Evolutionary conservation across 1,140 invertebrate species (phyloP), one percentile per base, ranked within the genome.

Genomic region (Psilanteris sp.): DNA sequence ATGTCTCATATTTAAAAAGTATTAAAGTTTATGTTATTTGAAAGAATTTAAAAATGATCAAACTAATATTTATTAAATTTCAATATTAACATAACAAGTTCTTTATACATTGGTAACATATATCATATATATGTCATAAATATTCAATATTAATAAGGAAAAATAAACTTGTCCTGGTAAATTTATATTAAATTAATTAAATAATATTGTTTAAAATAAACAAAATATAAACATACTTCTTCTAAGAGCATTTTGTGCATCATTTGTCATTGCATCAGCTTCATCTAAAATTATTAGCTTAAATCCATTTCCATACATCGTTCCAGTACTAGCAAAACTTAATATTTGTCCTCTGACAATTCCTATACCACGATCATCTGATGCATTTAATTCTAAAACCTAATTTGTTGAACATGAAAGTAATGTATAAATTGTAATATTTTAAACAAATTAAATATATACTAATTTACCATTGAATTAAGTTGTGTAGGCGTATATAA

Each of bases 261-360:
- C 98, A 85, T 97, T 96, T 1, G 98, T 99, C 98, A 99, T 99
- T 1, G 98, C 97, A 92, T 99, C 98, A 5, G 98, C 98, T 91
- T 99, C 98, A 92, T 99, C 98, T 6, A 99, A 88, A 77, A 99
- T 99, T 31, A 99, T 96, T 7, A 99, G 89, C 87, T 99, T 99
- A 73, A 96, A 97, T 2, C 96, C 95, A 46, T 93, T 93, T 88
- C 94, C 97, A 83, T 98, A 98, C 79, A 99, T 96, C 4, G 96
- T 97, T 82, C 95, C 92, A n/a, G 97, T 99, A 66, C 96, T 97
- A 0, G 98, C 98, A 92, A 99, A 99, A 86, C 93, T 98, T n/a
- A 99, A 89, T 75, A 99, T 97, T 86, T 97, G 94, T 2, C 96
- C 95, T 80, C 98, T 90, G 0, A 99, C 97, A 74, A 99, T 97